Evolutionary conservation across 1,140 invertebrate species (phyloP).

Genomic region (Drosophila ogumai): DNA sequence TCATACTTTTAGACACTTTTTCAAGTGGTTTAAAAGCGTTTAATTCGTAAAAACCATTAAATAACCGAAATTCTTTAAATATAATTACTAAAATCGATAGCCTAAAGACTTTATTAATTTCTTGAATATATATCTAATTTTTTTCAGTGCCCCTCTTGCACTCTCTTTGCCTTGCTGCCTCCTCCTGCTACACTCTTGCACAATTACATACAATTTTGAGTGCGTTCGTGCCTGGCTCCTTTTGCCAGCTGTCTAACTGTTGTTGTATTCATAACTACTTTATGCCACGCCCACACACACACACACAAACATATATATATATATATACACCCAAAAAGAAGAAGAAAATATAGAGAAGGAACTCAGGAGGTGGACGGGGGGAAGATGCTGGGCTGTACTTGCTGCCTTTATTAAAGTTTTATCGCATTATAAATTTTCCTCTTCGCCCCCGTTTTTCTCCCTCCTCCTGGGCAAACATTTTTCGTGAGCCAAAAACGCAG

Average conservation of each 20-base stretch:
- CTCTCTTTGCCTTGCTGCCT: not conserved
- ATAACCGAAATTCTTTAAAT: not conserved
- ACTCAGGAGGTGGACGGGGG: not conserved
- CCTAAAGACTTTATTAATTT: not conserved
- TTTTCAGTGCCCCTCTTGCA: conserved; percentile 33
- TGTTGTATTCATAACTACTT: conserved; percentile 82
- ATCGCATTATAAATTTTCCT: conserved; percentile 82
- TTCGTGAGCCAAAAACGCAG: conserved; percentile 76
- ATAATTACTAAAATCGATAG: no score
- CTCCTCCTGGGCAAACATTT: conserved; percentile 62
- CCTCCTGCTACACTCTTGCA: conserved; percentile 65
- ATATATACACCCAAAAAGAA: not conserved
- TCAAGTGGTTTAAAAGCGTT: not conserved
- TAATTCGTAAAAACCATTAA: not conserved
- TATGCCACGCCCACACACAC: conserved; percentile 59
- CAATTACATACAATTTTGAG: conserved; percentile 83
- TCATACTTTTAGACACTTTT: not conserved
- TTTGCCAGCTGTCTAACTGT: conserved; percentile 65
- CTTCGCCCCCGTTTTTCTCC: conserved; percentile 3
- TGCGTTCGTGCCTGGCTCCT: conserved; percentile 68
- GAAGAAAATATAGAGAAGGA: not conserved
- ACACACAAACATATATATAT: conserved; percentile 7
- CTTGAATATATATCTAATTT: not conserved
- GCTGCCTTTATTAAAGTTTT: conserved; percentile 83
- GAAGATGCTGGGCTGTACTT: conserved; percentile 36